Conservation (phyloP, 1,140 invertebrate genomes). For the Cherax quadricarinatus region DNA sequence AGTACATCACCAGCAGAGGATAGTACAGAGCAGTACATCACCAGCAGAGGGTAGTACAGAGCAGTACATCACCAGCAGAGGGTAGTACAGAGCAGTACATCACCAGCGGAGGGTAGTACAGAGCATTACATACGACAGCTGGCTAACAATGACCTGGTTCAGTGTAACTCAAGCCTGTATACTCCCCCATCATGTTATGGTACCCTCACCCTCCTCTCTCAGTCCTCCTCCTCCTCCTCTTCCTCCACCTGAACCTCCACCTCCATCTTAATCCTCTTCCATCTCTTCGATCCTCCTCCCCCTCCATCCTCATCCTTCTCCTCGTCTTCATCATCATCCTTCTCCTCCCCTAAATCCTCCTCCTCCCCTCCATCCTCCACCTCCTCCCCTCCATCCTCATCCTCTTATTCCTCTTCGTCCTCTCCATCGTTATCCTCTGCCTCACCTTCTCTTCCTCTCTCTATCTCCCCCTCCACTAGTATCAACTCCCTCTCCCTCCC, state of each 20-base stretch:
- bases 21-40: too few species aligned
- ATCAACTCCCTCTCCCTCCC: background rate
- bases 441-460: background rate
- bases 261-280: background rate
- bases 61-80: too few species aligned
- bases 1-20: too few species aligned
- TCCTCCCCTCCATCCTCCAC: slow-evolving; percentile 18
- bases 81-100: too few species aligned
- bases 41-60: too few species aligned
- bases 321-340: slow-evolving; percentile 8
- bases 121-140: too few species aligned
- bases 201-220: background rate
- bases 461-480: background rate
- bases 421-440: background rate
- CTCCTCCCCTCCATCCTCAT: background rate
- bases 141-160: too few species aligned
- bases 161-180: too few species aligned
- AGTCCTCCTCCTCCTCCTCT: background rate
- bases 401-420: background rate
- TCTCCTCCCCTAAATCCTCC: slow-evolving; percentile 5
- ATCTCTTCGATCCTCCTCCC: background rate
- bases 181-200: background rate
- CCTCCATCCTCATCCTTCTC: background rate
- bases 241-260: background rate
- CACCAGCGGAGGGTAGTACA: too few species aligned